Conservation (phyloP, 2,113 vertebrate species). For the Cacatua alba region DNA sequence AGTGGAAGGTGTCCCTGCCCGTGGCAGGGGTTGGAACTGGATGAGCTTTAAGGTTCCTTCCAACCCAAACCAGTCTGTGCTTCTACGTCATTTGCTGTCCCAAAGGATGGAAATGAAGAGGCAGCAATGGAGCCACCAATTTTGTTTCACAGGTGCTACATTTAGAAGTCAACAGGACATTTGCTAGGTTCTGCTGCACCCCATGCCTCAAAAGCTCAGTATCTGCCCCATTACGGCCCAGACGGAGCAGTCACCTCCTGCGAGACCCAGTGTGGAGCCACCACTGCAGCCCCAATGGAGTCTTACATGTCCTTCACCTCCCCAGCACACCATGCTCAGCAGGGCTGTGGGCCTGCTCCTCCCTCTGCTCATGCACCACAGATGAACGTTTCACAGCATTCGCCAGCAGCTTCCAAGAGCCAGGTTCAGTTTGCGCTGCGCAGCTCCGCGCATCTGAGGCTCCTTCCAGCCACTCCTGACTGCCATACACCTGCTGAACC, state of each 20-base stretch:
- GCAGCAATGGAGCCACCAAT: fast-evolving
- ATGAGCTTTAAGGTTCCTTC: not conserved
- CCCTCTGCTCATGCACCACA: fast-evolving
- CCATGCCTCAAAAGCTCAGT: fast-evolving
- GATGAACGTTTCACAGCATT: fast-evolving
- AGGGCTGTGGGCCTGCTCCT: not conserved
- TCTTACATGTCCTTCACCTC: not conserved
- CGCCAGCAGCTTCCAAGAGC: not conserved
- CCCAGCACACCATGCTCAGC: not conserved
- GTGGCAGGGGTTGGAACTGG: not conserved
- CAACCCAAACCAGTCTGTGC: not conserved
- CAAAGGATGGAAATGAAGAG: not conserved
- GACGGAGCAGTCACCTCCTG: not conserved
- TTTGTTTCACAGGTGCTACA: not conserved
- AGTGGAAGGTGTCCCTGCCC: not conserved
- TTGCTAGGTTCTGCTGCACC: fast-evolving
- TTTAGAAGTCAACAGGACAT: not conserved
- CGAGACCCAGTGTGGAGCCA: not conserved
- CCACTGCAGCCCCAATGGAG: no score
- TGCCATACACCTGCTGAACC: fast-evolving
- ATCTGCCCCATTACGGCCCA: fast-evolving
- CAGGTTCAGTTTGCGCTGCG: not conserved
- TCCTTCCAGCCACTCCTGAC: not conserved
- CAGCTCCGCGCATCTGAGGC: fast-evolving
- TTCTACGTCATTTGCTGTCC: not conserved